Conservation (phyloP, 2,888 invertebrate species). For the Pristionchus mayeri region DNA sequence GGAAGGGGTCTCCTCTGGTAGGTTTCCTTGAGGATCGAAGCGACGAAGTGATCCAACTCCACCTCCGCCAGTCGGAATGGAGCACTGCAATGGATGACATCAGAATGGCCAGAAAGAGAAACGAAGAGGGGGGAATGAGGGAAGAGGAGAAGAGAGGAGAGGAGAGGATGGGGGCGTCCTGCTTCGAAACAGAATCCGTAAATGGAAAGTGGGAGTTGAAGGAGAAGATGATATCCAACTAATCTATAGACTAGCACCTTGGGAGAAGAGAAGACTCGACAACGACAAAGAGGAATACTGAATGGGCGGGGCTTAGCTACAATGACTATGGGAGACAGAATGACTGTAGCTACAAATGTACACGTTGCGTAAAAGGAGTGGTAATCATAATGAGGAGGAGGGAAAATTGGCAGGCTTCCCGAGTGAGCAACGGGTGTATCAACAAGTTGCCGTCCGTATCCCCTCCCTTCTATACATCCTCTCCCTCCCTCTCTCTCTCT, state of each 20-base stretch:
- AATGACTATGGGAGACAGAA: too few species aligned
- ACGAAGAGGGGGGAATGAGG: too few species aligned
- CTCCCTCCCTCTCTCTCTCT: neutral
- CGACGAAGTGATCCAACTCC: neutral
- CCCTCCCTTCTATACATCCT: neutral
- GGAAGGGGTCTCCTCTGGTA: neutral
- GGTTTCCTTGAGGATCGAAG: neutral
- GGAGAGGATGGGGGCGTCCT: neutral
- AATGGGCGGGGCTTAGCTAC: too few species aligned
- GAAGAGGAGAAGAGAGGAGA: neutral
- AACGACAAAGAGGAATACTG: too few species aligned
- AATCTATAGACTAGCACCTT: neutral
- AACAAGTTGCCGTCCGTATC: conserved; percentile 14
- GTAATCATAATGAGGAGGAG: too few species aligned
- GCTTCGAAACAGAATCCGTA: neutral
- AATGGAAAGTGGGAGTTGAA: neutral
- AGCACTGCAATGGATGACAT: neutral
- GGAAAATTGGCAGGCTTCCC: neutral
- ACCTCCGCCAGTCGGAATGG: neutral
- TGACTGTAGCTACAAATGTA: too few species aligned
- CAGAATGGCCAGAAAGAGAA: neutral
- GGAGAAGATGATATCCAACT: neutral
- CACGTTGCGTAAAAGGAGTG: neutral
- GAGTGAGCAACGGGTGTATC: neutral
- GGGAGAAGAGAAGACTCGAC: neutral